phyloP scores from a whole-genome alignment of 1,140 invertebrate species.

The Eufriesea mexicana region DNA sequence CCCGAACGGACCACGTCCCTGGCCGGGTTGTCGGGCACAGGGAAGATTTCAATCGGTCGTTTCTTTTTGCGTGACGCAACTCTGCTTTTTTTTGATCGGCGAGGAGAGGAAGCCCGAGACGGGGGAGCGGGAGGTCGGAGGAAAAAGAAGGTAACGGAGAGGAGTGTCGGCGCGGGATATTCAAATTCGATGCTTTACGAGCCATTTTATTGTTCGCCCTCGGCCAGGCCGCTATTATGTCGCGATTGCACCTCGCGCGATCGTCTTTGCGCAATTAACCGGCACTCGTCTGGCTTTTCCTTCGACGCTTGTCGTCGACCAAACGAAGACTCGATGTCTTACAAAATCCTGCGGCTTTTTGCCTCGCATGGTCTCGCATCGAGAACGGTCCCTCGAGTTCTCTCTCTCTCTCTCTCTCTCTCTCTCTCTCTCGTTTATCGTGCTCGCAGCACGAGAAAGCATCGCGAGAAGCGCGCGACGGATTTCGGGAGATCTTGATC shows the following conservation, averaged over 20 bases:
- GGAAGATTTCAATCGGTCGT: conserved; percentile 63
- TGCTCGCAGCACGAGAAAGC: background rate
- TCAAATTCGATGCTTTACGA: conserved; percentile 8
- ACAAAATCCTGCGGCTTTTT: background rate
- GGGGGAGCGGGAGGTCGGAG: background rate
- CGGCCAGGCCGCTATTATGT: background rate
- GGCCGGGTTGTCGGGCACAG: conserved; percentile 54
- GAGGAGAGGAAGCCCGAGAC: background rate
- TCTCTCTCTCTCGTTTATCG: background rate
- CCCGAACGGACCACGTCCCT: conserved; percentile 54
- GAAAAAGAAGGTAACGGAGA: background rate
- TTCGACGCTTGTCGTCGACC: background rate
- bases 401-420: background rate
- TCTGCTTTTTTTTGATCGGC: conserved; percentile 18
- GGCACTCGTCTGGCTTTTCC: too few relatives aligned
- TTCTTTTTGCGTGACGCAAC: conserved; percentile 47
- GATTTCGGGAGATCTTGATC: conserved; percentile 23
- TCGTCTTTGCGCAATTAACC: background rate
- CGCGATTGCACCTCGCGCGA: background rate
- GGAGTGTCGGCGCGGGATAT: background rate
- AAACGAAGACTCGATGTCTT: too few relatives aligned
- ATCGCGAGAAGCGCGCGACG: background rate
- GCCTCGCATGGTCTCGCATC: background rate
- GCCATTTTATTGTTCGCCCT: conserved; percentile 1
- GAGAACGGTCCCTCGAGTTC: background rate